phyloP scores from a whole-genome alignment of 2,888 invertebrate genomes.

The Lamproptera curius region DNA sequence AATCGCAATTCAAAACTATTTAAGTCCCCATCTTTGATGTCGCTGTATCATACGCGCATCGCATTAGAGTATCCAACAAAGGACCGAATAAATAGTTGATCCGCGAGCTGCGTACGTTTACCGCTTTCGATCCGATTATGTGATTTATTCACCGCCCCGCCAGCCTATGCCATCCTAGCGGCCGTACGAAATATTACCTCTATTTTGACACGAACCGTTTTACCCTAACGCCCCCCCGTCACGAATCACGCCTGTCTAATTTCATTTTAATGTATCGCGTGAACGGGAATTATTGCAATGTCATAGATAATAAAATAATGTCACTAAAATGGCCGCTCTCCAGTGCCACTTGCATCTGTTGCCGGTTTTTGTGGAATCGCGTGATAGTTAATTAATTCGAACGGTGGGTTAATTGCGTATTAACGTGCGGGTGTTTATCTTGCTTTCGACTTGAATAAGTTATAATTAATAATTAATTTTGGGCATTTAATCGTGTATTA shows the following conservation, averaged over 20 bases:
- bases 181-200: conserved; percentile 62
- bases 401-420: conserved; percentile 52
- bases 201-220: conserved; percentile 65
- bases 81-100: conserved; percentile 33
- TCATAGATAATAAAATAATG: conserved; percentile 64
- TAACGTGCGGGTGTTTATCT: conserved; percentile 51
- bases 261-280: conserved; percentile 71
- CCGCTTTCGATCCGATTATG: conserved; percentile 57
- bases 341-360: conserved; percentile 67
- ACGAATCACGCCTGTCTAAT: conserved; percentile 58
- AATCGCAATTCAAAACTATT: too few species aligned
- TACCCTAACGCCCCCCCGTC: conserved; percentile 41
- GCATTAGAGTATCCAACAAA: too few species aligned
- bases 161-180: conserved; percentile 39
- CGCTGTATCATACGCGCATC: too few species aligned
- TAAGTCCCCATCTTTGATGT: too few species aligned
- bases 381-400: conserved; percentile 65
- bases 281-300: conserved; percentile 73
- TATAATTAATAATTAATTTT: too few species aligned
- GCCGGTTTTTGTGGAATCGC: conserved; percentile 49
- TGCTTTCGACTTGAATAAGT: conserved; percentile 19
- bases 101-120: conserved; percentile 28
- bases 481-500: too few species aligned
- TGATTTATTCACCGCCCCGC: conserved; percentile 57
- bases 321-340: conserved; percentile 55